Base-by-base conservation (phyloP, 1,140 invertebrate genomes). In the Phocides pigmalion region DNA sequence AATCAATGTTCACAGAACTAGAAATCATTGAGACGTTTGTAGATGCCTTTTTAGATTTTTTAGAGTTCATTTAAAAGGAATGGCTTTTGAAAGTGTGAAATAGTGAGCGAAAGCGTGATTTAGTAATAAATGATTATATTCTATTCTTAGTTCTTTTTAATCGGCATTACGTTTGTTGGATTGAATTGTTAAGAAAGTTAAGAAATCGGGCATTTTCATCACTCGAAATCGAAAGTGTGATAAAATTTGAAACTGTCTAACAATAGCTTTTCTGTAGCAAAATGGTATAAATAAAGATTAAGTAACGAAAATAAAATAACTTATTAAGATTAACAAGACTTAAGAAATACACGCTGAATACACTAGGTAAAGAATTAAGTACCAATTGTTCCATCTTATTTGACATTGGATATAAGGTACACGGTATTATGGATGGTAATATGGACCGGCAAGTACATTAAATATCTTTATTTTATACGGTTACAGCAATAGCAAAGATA, bases 1-100 rank as follows among this genome's bases (percentile, higher is more conserved):
- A 42, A 1, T 41, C 12, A 4, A 25, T 42, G 12, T 47, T 25
- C 8, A 14, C 14, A 39, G 14, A 22, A 25, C 16, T 56, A 15
- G 28, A 51, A 53, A 68, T 70, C 73, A 81, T 81, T 74, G 72
- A 76, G 74, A 74, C 73, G 72, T 79, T 71, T 62, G 56, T 74
- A 64, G 39, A 54, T 71, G 64, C 63, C 62, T 66, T 73, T 68
- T 78, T 76, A 25, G 53, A 58, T 58, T 41, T 25, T 28, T 42
- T 56, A n/a, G 32, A 20, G 25, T 46, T 25, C 22, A 58, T 28
- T 46, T 58, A 46, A n/a, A 58, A 46, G 42, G 54, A 58, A 58
- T 39, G 25, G 4, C 42, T 59, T 47, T 59, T 22, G 42, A 59
- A 59, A 59, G 54, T 35, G 42, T 59, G 17, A 44, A 59, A 59